phyloP scores from a whole-genome alignment of 2,888 invertebrate species.

The Iphiclides podalirius region DNA sequence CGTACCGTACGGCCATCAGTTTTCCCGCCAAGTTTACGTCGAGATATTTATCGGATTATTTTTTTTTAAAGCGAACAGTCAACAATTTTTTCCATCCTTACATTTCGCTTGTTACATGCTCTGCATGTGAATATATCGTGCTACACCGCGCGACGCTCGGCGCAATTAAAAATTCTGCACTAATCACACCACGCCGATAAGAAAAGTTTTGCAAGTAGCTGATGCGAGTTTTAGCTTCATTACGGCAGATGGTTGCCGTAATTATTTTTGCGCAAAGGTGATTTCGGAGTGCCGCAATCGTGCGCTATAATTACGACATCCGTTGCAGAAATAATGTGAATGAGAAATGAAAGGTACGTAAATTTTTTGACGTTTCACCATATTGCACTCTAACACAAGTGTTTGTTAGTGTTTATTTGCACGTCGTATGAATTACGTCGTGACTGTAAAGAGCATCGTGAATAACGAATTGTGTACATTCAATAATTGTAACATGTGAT shows the following conservation, averaged over 20 bases:
- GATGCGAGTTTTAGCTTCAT: conserved; percentile 11
- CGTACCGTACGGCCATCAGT: not conserved
- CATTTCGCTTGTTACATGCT: not conserved
- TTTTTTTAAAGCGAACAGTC: not conserved
- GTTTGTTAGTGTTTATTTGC: conserved; percentile 34
- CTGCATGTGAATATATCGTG: conserved; percentile 7
- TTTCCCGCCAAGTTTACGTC: conserved; percentile 4
- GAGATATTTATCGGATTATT: conserved; percentile 1
- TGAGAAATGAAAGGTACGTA: not conserved
- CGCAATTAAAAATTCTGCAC: conserved; percentile 16
- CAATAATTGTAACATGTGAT: not conserved
- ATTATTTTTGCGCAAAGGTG: conserved; percentile 1
- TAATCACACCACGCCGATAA: conserved; percentile 17
- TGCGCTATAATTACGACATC: not conserved
- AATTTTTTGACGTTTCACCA: too few relatives aligned
- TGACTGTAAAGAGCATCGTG: conserved; percentile 35
- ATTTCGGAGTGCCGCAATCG: not conserved
- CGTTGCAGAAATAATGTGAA: not conserved
- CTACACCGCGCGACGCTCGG: not conserved
- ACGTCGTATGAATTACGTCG: conserved; percentile 42
- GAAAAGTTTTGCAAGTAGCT: conserved; percentile 15
- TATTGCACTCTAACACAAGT: too few relatives aligned
- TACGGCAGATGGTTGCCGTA: conserved; percentile 1
- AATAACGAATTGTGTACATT: not conserved
- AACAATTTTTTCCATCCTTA: not conserved